Evolutionary conservation across 23 tunicate genomes (phyloP).

Genomic region (Ciona savignyi): DNA sequence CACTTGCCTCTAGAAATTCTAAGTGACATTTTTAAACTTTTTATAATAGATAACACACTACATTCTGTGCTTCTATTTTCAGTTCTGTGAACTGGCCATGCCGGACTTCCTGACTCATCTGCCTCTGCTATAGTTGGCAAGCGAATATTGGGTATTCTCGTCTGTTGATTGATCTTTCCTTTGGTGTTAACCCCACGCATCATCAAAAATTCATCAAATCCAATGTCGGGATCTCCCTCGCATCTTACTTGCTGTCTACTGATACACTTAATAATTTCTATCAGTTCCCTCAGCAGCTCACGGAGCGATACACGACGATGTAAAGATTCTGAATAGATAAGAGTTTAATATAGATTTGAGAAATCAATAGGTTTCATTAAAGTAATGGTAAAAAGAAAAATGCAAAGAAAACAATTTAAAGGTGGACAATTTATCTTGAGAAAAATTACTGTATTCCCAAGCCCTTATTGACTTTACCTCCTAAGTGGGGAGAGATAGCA

Average conservation of each 20-base stretch:
- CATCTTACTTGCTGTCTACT: not conserved
- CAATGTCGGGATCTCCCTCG: not conserved
- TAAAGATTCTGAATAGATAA: not conserved
- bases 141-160: not conserved
- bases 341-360: too few relatives aligned
- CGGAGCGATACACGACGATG: not conserved
- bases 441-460: too few relatives aligned
- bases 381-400: not conserved
- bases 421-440: not conserved
- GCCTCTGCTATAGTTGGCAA: not conserved
- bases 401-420: not conserved
- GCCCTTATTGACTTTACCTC: slow-evolving; percentile 42
- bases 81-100: not conserved
- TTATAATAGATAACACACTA: not conserved
- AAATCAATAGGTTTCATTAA: too few relatives aligned
- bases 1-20: not conserved
- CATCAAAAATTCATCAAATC: slow-evolving; percentile 1
- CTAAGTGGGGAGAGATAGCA: slow-evolving; percentile 48
- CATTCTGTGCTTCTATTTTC: not conserved
- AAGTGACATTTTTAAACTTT: not conserved
- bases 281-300: not conserved
- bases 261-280: not conserved
- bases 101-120: not conserved
- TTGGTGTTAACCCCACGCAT: not conserved
- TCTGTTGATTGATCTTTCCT: too few relatives aligned